Percentiles rank a stretch among this genome's conserved stretches.
Evolutionary conservation across 2,797 vertebrate genomes (phyloP).

Genomic region (Cottoperca gobio): DNA sequence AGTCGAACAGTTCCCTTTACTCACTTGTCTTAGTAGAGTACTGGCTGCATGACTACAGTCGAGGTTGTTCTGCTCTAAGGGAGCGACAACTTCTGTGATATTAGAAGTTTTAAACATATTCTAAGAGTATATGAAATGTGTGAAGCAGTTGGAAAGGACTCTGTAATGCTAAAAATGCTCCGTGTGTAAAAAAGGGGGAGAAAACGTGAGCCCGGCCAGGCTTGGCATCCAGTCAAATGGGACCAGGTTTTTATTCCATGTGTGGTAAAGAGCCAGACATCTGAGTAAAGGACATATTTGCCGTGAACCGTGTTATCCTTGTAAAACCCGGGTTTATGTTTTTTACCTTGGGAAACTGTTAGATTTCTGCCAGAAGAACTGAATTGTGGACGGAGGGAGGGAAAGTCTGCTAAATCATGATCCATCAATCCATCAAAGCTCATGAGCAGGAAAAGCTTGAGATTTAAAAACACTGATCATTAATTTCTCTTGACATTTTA

Average conservation of each 20-base stretch:
- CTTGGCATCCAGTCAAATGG: slow-evolving; percentile 53
- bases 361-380: slow-evolving; percentile 55
- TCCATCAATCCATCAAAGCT: slow-evolving; percentile 63
- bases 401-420: slow-evolving; percentile 51
- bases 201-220: slow-evolving; percentile 8
- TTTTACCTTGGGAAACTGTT: slow-evolving; percentile 62
- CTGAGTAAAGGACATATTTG: slow-evolving; percentile 74
- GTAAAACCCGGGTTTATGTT: slow-evolving; percentile 74
- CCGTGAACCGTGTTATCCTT: slow-evolving; percentile 76
- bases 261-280: slow-evolving; percentile 69
- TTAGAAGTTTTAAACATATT: background rate
- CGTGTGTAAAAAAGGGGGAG: slow-evolving; percentile 6
- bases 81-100: background rate
- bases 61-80: background rate
- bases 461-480: slow-evolving; percentile 33
- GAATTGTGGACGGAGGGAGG: slow-evolving; percentile 33
- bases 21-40: background rate
- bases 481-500: slow-evolving; percentile 26
- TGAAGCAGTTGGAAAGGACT: background rate
- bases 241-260: slow-evolving; percentile 68
- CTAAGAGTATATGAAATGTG: background rate
- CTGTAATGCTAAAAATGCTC: slow-evolving; percentile 16
- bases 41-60: background rate
- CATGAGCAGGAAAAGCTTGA: slow-evolving; percentile 22
- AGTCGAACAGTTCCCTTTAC: background rate